Evolutionary conservation across 2,113 vertebrate species (phyloP).

Genomic region (Labeo catla): DNA sequence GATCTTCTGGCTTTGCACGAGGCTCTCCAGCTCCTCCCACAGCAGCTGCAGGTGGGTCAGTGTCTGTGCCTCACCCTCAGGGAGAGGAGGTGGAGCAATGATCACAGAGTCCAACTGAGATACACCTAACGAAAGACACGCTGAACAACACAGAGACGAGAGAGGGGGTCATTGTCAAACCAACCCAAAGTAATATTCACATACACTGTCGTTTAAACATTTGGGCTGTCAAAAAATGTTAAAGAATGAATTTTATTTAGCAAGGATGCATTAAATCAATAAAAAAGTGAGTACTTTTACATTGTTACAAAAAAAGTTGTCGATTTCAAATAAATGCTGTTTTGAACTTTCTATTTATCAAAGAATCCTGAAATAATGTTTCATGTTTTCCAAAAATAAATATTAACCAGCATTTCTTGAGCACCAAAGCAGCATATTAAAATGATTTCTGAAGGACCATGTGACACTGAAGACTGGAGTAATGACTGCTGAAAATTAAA

Average conservation of each 20-base stretch:
- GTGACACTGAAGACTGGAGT: background rate
- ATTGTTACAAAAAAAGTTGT: background rate
- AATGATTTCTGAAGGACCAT: background rate
- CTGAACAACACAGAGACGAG: slow-evolving; percentile 67
- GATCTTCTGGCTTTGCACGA: slow-evolving; percentile 86
- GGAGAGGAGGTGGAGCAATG: slow-evolving; percentile 84
- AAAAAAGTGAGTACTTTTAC: background rate
- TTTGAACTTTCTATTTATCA: background rate
- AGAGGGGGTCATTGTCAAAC: background rate
- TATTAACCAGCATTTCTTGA: background rate
- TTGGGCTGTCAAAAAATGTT: background rate
- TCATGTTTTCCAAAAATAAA: background rate
- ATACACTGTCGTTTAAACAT: background rate
- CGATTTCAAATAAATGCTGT: background rate
- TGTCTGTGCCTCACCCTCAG: slow-evolving; percentile 81
- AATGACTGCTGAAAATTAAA: background rate
- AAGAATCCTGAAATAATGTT: background rate
- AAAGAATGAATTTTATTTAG: background rate
- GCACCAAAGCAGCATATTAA: background rate
- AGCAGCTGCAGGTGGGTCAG: slow-evolving; percentile 90
- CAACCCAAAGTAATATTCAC: background rate
- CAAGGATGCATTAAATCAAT: background rate
- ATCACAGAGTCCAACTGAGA: slow-evolving; percentile 95
- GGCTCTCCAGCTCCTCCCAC: slow-evolving; percentile 90
- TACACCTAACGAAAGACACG: slow-evolving; percentile 86